Base-by-base conservation (phyloP, 1,140 invertebrate genomes). In the Drosophila saltans region DNA sequence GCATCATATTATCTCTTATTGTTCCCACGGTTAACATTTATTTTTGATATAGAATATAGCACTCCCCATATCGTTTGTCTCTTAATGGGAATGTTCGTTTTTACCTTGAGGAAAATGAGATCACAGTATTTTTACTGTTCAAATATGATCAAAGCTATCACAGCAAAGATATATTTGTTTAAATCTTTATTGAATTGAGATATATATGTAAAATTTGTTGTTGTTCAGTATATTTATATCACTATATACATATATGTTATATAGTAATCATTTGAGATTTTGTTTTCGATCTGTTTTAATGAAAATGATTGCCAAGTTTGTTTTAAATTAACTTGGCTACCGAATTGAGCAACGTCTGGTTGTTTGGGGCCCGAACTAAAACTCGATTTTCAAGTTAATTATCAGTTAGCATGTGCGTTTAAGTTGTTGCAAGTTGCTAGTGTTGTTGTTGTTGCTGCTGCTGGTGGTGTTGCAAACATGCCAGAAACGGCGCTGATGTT, bases 351-450 rank as follows among this genome's bases (percentile, higher is more conserved):
- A 55, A 66, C 66, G 66, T 11, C 64, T 69, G 26, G 72, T 40
- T 11, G 39, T 2, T 40, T 8, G 45, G 45, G 45, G 21, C 45
- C 9, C 45, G 11, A 73, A 74, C 82, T 78, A 56, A 79, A 76
- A 88, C 72, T 86, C 73, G 77, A 84, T 84, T 82, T 88, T 80
- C 84, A 77, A 88, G 83, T 88, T 89, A 88, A 88, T 88, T 88
- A 86, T 83, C 83, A 69, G 80, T 80, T 89, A 81, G 84, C 84
- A 89, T 89, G 84, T 88, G 83, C 80, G 70, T 59, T 68, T 57
- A 28, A 65, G 48, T 60, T 55, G 69, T 45, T 76, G 45, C 45
- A 52, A 52, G 45, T 52, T 52, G 41, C 2, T 40, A 5, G 8
- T 40, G 72, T 62, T 69, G 70, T 52, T 67, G 64, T 57, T 77